Conservation (phyloP, 2,113 vertebrate genomes). For the Balaeniceps rex region DNA sequence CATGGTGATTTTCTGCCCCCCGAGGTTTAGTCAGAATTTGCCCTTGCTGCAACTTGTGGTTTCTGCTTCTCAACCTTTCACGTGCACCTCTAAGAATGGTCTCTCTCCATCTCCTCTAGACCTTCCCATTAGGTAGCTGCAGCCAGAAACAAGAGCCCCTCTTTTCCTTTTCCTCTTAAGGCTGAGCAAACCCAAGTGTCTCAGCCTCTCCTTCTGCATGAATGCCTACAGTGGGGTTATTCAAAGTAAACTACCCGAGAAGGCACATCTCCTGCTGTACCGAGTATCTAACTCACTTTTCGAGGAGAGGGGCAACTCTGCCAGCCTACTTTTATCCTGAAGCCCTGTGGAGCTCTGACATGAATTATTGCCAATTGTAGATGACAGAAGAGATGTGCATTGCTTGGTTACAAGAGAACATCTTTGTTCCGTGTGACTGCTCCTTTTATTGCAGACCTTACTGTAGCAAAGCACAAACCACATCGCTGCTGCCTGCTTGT, state of each 20-base stretch:
- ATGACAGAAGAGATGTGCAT: constrained; percentile 9
- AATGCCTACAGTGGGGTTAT: neutral
- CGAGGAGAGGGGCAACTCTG: neutral
- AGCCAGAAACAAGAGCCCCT: neutral
- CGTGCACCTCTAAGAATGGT: neutral
- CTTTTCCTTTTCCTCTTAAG: neutral
- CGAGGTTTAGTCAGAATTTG: neutral
- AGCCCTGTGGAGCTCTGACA: constrained; percentile 3
- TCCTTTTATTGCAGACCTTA: constrained; percentile 3
- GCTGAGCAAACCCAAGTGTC: neutral
- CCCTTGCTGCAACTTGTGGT: neutral
- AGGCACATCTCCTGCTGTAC: neutral
- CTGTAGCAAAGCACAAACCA: neutral
- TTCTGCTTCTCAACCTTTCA: neutral
- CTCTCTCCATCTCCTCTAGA: neutral
- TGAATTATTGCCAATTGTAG: neutral
- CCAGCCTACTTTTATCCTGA: neutral
- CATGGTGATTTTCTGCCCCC: neutral
- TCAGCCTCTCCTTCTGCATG: neutral
- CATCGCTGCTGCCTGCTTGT: neutral
- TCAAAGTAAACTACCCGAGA: neutral
- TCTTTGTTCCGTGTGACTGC: constrained; percentile 15
- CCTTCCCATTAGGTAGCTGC: neutral
- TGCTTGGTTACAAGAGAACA: neutral
- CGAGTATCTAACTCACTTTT: neutral